Evolutionary conservation across 2,113 vertebrate genomes (phyloP).

Genomic region (Labrus mixtus): DNA sequence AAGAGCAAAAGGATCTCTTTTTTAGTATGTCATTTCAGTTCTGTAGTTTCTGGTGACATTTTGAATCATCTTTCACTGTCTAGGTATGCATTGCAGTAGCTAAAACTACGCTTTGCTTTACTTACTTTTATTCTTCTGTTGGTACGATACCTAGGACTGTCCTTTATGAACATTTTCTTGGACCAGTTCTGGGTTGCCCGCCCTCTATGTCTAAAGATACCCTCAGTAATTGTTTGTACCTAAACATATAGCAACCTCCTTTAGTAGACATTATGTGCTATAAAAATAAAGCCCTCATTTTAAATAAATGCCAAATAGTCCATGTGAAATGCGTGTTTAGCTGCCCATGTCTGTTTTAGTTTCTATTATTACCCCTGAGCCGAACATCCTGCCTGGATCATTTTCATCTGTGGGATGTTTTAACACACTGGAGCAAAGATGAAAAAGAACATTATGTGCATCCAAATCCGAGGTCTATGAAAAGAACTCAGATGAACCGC

Average conservation of each 20-base stretch:
- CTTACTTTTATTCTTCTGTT: neutral
- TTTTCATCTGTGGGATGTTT: constrained; percentile 56
- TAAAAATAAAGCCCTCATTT: constrained; percentile 14
- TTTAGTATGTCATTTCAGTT: no score
- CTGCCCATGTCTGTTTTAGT: constrained; percentile 6
- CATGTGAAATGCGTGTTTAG: constrained; percentile 11
- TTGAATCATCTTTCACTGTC: neutral
- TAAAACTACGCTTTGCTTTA: neutral
- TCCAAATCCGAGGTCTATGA: constrained; percentile 40
- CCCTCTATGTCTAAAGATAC: neutral
- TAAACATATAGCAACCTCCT: neutral
- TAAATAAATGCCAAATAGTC: neutral
- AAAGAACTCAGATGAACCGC: constrained; percentile 54
- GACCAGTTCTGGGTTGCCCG: neutral
- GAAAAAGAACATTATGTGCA: constrained; percentile 51
- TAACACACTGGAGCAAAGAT: constrained; percentile 18
- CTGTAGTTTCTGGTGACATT: neutral
- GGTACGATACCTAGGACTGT: neutral
- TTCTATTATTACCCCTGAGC: constrained; percentile 45
- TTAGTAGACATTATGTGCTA: constrained; percentile 35
- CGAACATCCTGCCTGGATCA: constrained; percentile 44
- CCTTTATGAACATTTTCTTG: neutral
- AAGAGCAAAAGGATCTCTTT: no score
- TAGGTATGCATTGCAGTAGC: neutral
- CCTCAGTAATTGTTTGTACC: neutral